Percentiles rank a stretch among this genome's conserved stretches.
These are phyloP conservation scores for Rhimphoctona megacephalus DNA, from an alignment of 2,888 invertebrate species.

Conservation along the genomic window DNA sequence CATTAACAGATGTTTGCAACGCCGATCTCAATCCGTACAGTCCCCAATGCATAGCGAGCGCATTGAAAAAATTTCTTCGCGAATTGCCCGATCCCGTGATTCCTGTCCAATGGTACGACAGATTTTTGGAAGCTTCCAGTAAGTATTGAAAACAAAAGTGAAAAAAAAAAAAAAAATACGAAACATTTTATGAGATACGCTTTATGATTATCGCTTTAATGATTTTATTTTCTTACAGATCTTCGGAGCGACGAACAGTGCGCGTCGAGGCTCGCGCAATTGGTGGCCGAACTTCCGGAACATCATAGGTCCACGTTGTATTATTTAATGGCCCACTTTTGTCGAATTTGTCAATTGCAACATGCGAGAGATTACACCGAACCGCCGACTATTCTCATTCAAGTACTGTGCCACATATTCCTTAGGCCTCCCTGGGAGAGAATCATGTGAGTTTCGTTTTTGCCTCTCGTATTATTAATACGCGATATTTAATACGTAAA, in stretches of 20 bases:
- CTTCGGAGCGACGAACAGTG: conserved; percentile 87
- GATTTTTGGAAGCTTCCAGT: conserved; percentile 88
- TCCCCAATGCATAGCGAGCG: conserved; percentile 87
- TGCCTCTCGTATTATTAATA: conserved; percentile 73
- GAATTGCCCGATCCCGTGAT: conserved; percentile 92
- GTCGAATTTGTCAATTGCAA: conserved; percentile 90
- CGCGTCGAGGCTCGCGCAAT: conserved; percentile 85
- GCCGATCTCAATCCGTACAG: conserved; percentile 85
- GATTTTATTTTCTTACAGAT: conserved; percentile 75
- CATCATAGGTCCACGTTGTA: conserved; percentile 88
- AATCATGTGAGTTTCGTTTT: conserved; percentile 87
- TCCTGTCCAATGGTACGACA: conserved; percentile 90
- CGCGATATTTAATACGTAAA: too few species aligned
- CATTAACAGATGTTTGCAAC: conserved; percentile 81
- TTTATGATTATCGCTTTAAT: neutral
- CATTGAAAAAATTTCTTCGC: conserved; percentile 90
- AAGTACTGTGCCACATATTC: conserved; percentile 90
- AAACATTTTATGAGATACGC: too few species aligned
- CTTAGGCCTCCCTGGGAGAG: conserved; percentile 91
- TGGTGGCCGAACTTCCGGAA: conserved; percentile 88
- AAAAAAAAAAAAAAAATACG: too few species aligned
- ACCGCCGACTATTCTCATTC: conserved; percentile 89
- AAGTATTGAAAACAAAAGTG: conserved; percentile 69
- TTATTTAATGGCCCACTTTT: conserved; percentile 90
- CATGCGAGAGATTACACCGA: conserved; percentile 88